These are phyloP conservation scores for Iphiclides podalirius DNA, from an alignment of 2,888 invertebrate genomes.

Conservation along the genomic window DNA sequence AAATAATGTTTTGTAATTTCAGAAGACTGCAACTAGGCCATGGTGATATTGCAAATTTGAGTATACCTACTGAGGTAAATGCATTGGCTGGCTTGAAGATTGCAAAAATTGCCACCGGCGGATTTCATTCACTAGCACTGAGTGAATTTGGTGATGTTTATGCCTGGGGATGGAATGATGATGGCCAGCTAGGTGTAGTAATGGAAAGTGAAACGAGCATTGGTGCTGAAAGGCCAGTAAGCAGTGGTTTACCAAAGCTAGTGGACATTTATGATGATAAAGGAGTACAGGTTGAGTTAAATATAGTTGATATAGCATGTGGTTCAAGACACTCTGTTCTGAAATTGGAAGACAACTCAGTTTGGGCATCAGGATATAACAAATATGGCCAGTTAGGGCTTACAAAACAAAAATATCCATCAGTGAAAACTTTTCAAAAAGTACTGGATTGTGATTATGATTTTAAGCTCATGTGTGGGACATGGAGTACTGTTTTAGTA, in stretches of 20 bases:
- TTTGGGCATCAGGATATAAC: conserved; percentile 91
- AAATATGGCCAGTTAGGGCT: conserved; percentile 88
- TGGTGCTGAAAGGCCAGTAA: conserved; percentile 28
- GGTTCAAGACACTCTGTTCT: conserved; percentile 89
- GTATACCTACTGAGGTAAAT: conserved; percentile 83
- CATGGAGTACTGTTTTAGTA: conserved; percentile 58
- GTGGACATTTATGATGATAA: conserved; percentile 60
- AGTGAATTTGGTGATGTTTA: conserved; percentile 91
- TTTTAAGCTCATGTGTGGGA: conserved; percentile 51
- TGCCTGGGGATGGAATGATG: conserved; percentile 95
- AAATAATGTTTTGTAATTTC: conserved; percentile 40
- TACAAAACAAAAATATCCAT: conserved; percentile 42
- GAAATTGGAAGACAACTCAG: conserved; percentile 81
- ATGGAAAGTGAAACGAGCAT: conserved; percentile 40
- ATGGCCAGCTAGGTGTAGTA: conserved; percentile 89
- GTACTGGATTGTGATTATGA: conserved; percentile 40
- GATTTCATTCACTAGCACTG: conserved; percentile 92
- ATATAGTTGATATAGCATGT: conserved; percentile 83
- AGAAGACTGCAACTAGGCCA: conserved; percentile 94
- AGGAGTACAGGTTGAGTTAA: conserved; percentile 64
- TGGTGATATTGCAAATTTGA: conserved; percentile 82
- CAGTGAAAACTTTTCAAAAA: conserved; percentile 48
- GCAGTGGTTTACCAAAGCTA: conserved; percentile 45
- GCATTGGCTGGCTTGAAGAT: conserved; percentile 88
- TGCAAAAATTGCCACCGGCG: conserved; percentile 86